Evolutionary conservation across 2,888 invertebrate species (phyloP), one percentile per base, ranked within the genome.

Genomic region (Pardosa pseudoannulata): DNA sequence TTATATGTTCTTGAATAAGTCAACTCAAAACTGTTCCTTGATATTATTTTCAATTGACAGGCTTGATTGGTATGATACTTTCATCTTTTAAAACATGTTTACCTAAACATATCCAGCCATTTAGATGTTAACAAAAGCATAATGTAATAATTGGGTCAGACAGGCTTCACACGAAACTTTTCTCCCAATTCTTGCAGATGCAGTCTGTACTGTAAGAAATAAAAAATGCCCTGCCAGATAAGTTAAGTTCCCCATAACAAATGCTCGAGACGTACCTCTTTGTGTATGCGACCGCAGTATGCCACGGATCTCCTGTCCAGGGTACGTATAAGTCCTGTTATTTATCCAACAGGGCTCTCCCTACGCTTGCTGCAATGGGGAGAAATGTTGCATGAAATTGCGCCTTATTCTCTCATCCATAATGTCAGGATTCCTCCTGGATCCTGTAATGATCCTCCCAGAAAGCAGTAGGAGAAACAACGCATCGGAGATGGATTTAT

Each of bases 311-410:
- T 56, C 56, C 23, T 6, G 23, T 23, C 23, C 56, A 16, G 23
- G 23, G 56, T 56, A 2, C 56, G 56, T 56, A n/a, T n/a, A 46
- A 46, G 46, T 46, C 46, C 46, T 46, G 46, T 46, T 56, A 56
- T 56, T 56, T 56, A 56, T 56, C 56, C 56, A 23, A 23, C 56
- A 56, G 11, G 3, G 13, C 23, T 23, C 23, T n/a, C n/a, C n/a
- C 56, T 23, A 19, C n/a, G 23, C 23, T 56, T 23, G 23, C 23
- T 2, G 5, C 6, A 19, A 11, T 2, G 23, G 7, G 19, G 56
- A 16, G 56, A 56, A 56, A 56, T 56, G 56, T 56, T 1, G 56
- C 56, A 56, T 56, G 56, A 56, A 56, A 56, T 56, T 56, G 56
- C 23, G 5, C 56, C 23, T 56, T 56, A 56, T 56, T 56, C 56